These are phyloP conservation scores for Carterocephalus palaemon DNA, from an alignment of 2,888 invertebrate genomes.

Conservation along the genomic window DNA sequence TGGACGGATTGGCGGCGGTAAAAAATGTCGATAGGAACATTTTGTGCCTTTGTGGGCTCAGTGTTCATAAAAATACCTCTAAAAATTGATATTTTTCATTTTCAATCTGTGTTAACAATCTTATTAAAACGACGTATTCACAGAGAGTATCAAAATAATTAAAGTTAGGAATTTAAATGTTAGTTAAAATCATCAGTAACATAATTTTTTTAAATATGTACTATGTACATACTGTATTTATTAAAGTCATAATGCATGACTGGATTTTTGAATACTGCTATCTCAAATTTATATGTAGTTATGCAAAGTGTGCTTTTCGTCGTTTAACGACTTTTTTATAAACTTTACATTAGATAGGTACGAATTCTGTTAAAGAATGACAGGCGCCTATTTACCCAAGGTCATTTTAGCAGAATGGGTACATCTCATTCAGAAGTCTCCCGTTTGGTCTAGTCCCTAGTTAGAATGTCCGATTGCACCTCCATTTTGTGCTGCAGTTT, in stretches of 20 bases:
- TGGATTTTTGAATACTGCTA: slow-evolving; percentile 13
- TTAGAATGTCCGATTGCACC: neutral
- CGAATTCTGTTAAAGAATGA: neutral
- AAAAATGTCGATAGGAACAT: slow-evolving; percentile 20
- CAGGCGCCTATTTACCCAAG: neutral
- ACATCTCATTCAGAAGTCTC: neutral
- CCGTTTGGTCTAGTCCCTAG: too few species aligned
- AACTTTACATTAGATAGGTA: neutral
- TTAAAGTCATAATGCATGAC: slow-evolving; percentile 6
- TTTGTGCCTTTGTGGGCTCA: slow-evolving; percentile 57
- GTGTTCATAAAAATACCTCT: slow-evolving; percentile 44
- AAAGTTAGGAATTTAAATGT: too few species aligned
- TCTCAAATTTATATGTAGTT: too few species aligned
- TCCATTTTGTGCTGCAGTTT: slow-evolving; percentile 1
- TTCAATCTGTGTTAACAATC: too few species aligned
- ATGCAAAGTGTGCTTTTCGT: slow-evolving; percentile 8
- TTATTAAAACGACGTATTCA: too few species aligned
- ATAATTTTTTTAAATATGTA: too few species aligned
- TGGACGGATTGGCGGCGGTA: slow-evolving; percentile 34
- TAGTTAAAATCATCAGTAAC: too few species aligned
- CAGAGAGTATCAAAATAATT: too few species aligned
- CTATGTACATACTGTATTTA: too few species aligned
- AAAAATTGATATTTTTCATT: too few species aligned
- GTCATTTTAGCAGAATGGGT: neutral
- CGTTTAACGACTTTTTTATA: neutral